Evolutionary conservation across 2,888 invertebrate species (phyloP), one percentile per base, ranked within the genome.

Genomic region (Tipula lateralis): DNA sequence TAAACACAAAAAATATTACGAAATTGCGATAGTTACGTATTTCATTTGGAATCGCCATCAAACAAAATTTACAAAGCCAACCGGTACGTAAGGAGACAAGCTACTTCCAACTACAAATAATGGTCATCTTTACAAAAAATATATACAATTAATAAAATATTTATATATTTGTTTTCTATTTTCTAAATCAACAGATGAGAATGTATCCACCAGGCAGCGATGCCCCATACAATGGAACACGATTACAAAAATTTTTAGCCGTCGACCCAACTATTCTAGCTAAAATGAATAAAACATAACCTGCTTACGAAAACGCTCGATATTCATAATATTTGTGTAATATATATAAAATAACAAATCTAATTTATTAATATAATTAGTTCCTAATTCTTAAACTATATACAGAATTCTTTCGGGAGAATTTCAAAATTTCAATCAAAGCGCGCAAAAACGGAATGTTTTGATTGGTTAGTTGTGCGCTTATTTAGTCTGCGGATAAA

Each of bases 161-260:
- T 82, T 30, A 82, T 30, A 82, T 82, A 82, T 82, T 7, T 30
- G 5, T 82, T 82, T 82, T n/a, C n/a, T 44, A 44, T 44, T 84
- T 84, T 50, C n/a, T 44, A 6, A 36, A 83, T 83, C 9, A 91
- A 87, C 91, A 94, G 94, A 94, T 93, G 93, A 91, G 94, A 87
- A 91, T 93, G 87, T 92, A 93, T 89, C 94, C 94, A 30, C 94
- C 94, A 16, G 94, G 94, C 87, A 92, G 92, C 86, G 93, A 93
- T 84, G 89, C 90, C 80, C 91, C 92, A 1, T 92, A 90, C 87
- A 91, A 92, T 86, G 92, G 91, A 82, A 89, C 90, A 80, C 89
- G 91, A 85, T 88, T 93, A 83, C 89, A 90, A 86, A 90, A 91
- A 86, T 93, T 93, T 87, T 88, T 92, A 87, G 88, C 90, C 85